Evolutionary conservation across 2,113 vertebrate genomes (phyloP), one percentile per base, ranked within the genome.

Genomic region (Monopterus albus): DNA sequence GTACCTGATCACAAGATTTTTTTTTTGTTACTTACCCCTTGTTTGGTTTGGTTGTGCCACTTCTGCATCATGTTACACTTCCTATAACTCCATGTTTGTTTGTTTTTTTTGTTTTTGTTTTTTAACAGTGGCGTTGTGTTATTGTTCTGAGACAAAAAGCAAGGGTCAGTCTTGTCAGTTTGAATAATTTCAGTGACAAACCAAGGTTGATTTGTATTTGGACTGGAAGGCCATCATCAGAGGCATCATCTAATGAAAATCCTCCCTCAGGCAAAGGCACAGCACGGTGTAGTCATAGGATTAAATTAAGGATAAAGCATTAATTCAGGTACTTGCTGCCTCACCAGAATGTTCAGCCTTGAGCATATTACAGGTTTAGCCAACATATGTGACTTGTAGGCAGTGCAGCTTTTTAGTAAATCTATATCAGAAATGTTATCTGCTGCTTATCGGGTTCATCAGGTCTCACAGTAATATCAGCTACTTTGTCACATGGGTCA

Each of bases 271-370:
- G 15, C 51, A 72, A 9, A 60, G 47, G 35, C 29, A 15, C 39
- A 40, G n/a, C 20, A 20, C 4, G 29, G 10, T 52, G 11, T 63
- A 56, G 59, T 76, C 18, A 78, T 61, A 49, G 46, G 25, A 20
- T 2, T 39, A 23, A 25, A 40, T 53, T 26, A 43, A 40, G 26
- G 31, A 40, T 46, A 26, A 39, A 28, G 36, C 59, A 47, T 20
- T 38, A 31, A 49, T 39, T 23, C 3, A 38, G 42, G 31, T 35
- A 15, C 40, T 56, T 70, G 25, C 15, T 17, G 36, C 17, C 33
- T 65, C 28, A 31, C 42, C 12, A 21, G 21, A 49, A 7, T 15
- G 52, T 42, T 8, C 45, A 63, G 42, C 13, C 7, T 12, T 9
- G 10, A 55, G 43, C 28, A 12, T 59, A 28, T 38, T 8, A 36